phyloP scores from a whole-genome alignment of 2,113 vertebrate genomes.

The Canis aureus region DNA sequence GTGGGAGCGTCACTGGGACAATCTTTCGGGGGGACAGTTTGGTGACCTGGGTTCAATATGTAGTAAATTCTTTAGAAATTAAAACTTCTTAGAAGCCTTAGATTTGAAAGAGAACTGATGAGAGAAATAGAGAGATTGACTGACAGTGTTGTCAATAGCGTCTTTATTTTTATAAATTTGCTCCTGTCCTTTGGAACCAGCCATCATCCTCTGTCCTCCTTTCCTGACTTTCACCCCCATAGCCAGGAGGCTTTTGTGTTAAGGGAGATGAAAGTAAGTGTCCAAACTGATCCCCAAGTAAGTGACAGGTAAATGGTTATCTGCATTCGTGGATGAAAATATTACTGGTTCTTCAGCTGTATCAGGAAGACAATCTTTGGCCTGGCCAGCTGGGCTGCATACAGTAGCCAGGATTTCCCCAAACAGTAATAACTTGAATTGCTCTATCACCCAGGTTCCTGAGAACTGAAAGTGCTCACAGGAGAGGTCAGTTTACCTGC shows the following conservation, averaged over 20 bases:
- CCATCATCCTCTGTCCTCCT: neutral
- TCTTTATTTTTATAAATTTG: neutral
- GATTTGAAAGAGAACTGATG: neutral
- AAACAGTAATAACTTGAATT: conserved; percentile 33
- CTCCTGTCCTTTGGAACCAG: neutral
- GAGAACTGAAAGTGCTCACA: neutral
- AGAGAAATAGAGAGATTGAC: neutral
- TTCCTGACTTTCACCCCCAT: neutral
- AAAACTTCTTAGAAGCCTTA: neutral
- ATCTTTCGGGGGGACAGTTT: neutral
- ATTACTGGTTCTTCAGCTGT: conserved; percentile 39
- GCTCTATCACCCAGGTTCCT: neutral
- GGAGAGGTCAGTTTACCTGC: neutral
- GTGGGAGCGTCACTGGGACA: neutral
- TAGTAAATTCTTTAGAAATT: neutral
- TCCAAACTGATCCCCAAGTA: neutral
- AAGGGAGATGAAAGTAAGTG: conserved; percentile 32
- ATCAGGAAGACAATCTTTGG: conserved; percentile 61
- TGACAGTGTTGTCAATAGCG: neutral
- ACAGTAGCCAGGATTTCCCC: neutral
- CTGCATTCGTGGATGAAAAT: conserved; percentile 28
- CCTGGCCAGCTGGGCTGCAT: neutral
- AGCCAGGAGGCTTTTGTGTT: neutral
- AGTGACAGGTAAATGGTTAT: neutral
- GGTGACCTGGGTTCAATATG: neutral